Percentiles rank a stretch among this genome's conserved stretches.
Evolutionary conservation across 2,797 vertebrate genomes (phyloP).

Genomic region (Molossus alvarezi): DNA sequence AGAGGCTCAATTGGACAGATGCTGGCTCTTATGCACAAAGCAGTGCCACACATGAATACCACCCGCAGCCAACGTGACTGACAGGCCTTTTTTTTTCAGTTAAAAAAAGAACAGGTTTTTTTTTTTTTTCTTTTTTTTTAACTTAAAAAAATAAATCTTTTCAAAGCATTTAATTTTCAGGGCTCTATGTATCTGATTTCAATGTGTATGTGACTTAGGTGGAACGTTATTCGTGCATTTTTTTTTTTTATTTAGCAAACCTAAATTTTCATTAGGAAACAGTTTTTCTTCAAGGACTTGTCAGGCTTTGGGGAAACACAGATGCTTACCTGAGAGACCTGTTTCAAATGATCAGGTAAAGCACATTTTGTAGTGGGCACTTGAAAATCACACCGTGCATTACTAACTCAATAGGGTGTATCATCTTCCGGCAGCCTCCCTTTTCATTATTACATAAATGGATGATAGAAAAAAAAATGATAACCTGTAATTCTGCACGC

Average conservation of each 20-base stretch:
- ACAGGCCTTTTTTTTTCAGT: constrained; percentile 25
- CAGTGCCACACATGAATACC: constrained; percentile 43
- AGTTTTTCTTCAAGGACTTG: constrained; percentile 64
- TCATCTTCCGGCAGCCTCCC: constrained; percentile 66
- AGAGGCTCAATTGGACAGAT: constrained; percentile 80
- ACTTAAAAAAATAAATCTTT: constrained; percentile 41
- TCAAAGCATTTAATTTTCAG: constrained; percentile 78
- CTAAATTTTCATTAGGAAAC: constrained; percentile 65
- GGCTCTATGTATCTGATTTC: constrained; percentile 74
- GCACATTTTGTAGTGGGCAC: constrained; percentile 74
- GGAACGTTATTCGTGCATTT: not conserved
- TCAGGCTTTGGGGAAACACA: constrained; percentile 51
- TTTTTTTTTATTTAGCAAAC: constrained; percentile 71
- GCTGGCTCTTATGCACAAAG: constrained; percentile 75
- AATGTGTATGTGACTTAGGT: constrained; percentile 54
- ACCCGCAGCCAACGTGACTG: constrained; percentile 69
- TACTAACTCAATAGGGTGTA: constrained; percentile 68
- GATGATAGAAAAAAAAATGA: constrained; percentile 63
- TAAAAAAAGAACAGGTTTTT: not conserved
- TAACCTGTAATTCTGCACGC: constrained; percentile 55
- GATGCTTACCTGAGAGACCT: constrained; percentile 2
- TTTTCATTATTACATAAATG: constrained; percentile 75
- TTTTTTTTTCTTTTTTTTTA: not conserved
- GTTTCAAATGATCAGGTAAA: constrained; percentile 69
- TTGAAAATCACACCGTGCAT: constrained; percentile 77